Conservation (phyloP, 2,888 invertebrate genomes). For the Rhagonycha fulva region DNA sequence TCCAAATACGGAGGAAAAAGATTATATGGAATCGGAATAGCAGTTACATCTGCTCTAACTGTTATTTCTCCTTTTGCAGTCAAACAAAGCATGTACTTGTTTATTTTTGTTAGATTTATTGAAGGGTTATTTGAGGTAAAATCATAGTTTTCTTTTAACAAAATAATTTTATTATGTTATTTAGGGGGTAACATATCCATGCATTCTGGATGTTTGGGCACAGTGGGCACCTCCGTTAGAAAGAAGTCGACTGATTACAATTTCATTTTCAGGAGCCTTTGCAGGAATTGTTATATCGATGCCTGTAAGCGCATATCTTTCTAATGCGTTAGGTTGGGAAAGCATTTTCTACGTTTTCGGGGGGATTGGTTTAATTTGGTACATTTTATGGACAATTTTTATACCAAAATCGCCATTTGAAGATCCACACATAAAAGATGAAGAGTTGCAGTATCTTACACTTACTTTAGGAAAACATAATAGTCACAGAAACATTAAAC, state of each 20-base stretch:
- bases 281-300: conserved; percentile 84
- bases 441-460: conserved; percentile 75
- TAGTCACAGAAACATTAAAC: conserved; percentile 57
- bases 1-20: conserved; percentile 84
- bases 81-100: conserved; percentile 68
- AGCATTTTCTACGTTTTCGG: conserved; percentile 81
- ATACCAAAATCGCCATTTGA: conserved; percentile 76
- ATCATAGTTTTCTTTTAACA: not conserved
- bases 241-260: conserved; percentile 76
- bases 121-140: conserved; percentile 48
- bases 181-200: conserved; percentile 77
- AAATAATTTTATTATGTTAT: not conserved
- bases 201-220: conserved; percentile 83
- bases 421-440: conserved; percentile 72
- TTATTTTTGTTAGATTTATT: conserved; percentile 68
- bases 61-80: conserved; percentile 80
- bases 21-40: conserved; percentile 78
- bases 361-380: conserved; percentile 72
- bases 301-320: conserved; percentile 76
- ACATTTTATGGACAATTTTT: conserved; percentile 69
- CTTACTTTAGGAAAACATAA: conserved; percentile 60
- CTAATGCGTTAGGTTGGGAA: conserved; percentile 76
- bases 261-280: conserved; percentile 85
- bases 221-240: conserved; percentile 83
- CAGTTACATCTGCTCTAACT: conserved; percentile 77